Evolutionary conservation across 2,113 vertebrate species (phyloP).

Genomic region (Capreolus pygargus): DNA sequence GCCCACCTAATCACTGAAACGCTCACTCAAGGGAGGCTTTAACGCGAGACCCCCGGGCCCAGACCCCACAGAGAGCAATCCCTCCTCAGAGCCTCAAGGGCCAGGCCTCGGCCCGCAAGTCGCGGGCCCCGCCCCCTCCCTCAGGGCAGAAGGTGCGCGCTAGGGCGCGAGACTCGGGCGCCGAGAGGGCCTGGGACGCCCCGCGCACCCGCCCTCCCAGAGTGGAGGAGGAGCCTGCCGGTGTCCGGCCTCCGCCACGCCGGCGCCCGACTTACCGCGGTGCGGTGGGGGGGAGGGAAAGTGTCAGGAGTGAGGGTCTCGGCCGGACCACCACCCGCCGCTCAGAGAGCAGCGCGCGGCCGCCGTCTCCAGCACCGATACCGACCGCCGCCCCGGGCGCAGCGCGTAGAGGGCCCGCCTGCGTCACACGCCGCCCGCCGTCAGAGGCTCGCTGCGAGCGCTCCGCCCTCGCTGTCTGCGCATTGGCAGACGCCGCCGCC

Average conservation of each 20-base stretch:
- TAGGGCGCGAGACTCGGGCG: neutral
- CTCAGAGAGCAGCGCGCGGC: constrained; percentile 49
- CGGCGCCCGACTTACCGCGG: neutral
- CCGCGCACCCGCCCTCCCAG: neutral
- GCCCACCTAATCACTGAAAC: neutral
- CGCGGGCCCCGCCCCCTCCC: constrained; percentile 25
- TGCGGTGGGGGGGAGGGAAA: neutral
- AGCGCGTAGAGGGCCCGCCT: constrained; percentile 53
- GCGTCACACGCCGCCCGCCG: constrained; percentile 49
- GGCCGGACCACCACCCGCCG: constrained; percentile 28
- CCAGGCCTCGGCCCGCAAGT: neutral
- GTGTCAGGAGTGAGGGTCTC: constrained; percentile 7
- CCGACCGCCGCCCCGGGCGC: constrained; percentile 27
- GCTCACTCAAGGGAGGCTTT: neutral
- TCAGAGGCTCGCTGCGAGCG: constrained; percentile 26
- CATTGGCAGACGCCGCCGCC: constrained; percentile 55
- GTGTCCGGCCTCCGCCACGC: neutral
- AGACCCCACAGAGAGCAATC: neutral
- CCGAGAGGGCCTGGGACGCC: neutral
- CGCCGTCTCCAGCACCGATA: neutral
- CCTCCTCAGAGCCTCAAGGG: neutral
- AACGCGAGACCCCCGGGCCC: neutral
- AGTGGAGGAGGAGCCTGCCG: neutral
- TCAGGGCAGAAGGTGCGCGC: neutral
- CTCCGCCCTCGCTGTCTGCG: neutral